A percentile compares a stretch with the other conserved stretches of the same genome.
phyloP scores from a whole-genome alignment of 2,888 invertebrate genomes.

The Heliconius ismenius region DNA sequence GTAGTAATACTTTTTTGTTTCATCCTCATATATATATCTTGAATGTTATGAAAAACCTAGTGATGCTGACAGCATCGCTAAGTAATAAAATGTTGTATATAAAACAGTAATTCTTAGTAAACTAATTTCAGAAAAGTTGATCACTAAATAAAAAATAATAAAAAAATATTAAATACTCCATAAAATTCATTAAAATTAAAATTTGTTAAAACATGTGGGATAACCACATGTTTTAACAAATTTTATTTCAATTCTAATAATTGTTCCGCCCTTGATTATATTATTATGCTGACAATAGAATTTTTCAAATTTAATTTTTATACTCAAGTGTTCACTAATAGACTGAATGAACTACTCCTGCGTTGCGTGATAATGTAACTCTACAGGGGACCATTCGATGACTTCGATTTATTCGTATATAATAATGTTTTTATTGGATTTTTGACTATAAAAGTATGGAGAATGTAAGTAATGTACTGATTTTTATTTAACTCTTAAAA shows the following conservation, averaged over 20 bases:
- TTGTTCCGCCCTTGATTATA: conserved; percentile 42
- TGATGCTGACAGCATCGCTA: neutral
- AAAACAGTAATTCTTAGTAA: no score
- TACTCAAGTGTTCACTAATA: conserved; percentile 63
- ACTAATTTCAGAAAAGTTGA: no score
- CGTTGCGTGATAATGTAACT: conserved; percentile 26
- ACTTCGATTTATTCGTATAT: conserved; percentile 27
- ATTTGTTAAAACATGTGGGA: no score
- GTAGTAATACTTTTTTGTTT: no score
- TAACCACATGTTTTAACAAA: conserved; percentile 16
- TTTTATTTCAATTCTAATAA: conserved; percentile 40
- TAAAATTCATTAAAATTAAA: neutral
- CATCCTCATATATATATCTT: no score
- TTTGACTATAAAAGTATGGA: neutral
- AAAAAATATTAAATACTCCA: neutral
- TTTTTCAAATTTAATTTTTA: conserved; percentile 58
- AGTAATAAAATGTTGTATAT: neutral
- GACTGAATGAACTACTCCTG: conserved; percentile 58
- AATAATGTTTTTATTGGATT: conserved; percentile 7
- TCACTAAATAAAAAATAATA: neutral
- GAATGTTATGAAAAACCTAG: no score
- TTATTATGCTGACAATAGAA: conserved; percentile 40
- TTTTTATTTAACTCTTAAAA: neutral
- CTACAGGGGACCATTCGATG: conserved; percentile 39
- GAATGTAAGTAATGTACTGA: no score